phyloP scores from a whole-genome alignment of 2,888 invertebrate genomes.

The Agrotis exclamationis region DNA sequence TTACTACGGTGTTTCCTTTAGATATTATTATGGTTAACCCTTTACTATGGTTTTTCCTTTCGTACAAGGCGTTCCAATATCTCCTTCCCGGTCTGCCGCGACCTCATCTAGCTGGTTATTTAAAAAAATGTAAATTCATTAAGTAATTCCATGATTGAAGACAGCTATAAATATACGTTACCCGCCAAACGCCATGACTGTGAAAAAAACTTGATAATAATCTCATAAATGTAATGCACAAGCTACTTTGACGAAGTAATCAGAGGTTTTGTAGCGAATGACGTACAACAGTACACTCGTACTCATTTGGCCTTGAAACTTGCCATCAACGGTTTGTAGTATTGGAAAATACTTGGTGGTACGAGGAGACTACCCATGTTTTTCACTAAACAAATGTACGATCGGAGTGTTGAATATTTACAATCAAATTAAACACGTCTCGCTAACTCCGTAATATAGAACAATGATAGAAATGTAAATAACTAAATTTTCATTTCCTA shows the following conservation, averaged over 20 bases:
- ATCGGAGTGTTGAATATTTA: slow-evolving; percentile 18
- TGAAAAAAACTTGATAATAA: neutral
- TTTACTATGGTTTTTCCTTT: no score
- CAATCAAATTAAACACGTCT: slow-evolving; percentile 11
- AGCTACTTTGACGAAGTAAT: slow-evolving; percentile 2
- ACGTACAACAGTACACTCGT: slow-evolving; percentile 22
- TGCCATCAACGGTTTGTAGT: slow-evolving; percentile 2
- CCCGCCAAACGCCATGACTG: neutral
- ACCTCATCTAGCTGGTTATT: no score
- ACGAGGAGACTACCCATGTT: neutral
- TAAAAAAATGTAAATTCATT: no score
- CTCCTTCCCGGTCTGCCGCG: no score
- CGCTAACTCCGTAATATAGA: slow-evolving; percentile 7
- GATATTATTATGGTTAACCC: neutral
- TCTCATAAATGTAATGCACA: neutral
- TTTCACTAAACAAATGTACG: neutral
- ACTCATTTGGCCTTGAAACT: slow-evolving; percentile 26
- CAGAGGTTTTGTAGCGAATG: slow-evolving; percentile 1
- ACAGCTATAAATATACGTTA: neutral
- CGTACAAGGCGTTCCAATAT: no score
- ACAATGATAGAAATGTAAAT: slow-evolving; percentile 22
- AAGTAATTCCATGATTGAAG: no score
- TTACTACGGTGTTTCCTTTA: neutral
- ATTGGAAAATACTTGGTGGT: slow-evolving; percentile 10
- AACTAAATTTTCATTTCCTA: slow-evolving; percentile 25